These are phyloP conservation scores for Cepaea hortensis DNA, from an alignment of 2,888 invertebrate species.

Conservation along the genomic window DNA sequence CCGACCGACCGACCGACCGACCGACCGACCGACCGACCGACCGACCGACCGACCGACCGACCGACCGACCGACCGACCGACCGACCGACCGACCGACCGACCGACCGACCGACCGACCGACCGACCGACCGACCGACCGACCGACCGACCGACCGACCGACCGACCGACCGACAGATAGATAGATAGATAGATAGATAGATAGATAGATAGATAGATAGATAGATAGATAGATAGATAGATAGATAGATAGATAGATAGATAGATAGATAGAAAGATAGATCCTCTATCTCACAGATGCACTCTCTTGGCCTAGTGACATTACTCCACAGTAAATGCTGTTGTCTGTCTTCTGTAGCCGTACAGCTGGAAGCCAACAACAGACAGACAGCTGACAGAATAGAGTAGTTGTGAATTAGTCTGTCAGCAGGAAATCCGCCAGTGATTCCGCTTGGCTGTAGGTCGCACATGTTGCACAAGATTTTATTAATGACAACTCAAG, in stretches of 20 bases:
- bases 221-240: conserved; percentile 7
- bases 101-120: neutral
- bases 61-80: neutral
- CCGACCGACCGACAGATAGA: neutral
- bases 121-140: neutral
- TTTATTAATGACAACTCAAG: too few species aligned
- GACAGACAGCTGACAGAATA: too few species aligned
- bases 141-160: neutral
- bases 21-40: neutral
- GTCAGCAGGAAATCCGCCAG: too few species aligned
- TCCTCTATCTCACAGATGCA: neutral
- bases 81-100: neutral
- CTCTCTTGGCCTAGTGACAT: too few species aligned
- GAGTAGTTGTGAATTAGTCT: too few species aligned
- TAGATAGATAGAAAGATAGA: neutral
- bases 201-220: conserved; percentile 7
- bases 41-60: neutral
- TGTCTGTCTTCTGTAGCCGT: too few species aligned
- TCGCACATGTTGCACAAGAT: too few species aligned
- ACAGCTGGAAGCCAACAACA: too few species aligned
- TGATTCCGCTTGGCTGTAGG: too few species aligned
- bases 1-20: neutral
- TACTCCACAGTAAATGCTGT: too few species aligned
- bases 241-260: conserved; percentile 7
- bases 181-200: conserved; percentile 7